phyloP scores from a whole-genome alignment of 2,797 vertebrate genomes.

The Siniperca scherzeri region DNA sequence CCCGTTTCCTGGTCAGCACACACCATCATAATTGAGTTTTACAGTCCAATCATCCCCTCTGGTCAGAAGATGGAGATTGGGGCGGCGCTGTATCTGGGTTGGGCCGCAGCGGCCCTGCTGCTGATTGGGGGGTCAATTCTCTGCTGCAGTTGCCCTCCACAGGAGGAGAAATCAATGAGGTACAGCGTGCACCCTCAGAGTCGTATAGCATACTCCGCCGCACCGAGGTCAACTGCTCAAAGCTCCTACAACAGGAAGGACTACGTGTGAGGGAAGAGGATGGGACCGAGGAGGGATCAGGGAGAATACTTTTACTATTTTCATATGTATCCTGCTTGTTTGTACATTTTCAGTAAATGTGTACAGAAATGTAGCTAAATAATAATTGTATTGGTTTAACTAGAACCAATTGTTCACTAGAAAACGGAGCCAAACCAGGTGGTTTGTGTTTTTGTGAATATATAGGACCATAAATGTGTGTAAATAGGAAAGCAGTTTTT shows the following conservation, averaged over 20 bases:
- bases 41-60: constrained; percentile 85
- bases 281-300: neutral
- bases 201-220: constrained; percentile 88
- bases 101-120: constrained; percentile 89
- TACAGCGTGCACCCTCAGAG: constrained; percentile 73
- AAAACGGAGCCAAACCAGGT: neutral
- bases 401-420: neutral
- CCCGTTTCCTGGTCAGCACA: constrained; percentile 95
- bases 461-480: constrained; percentile 16
- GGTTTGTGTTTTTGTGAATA: neutral
- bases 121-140: constrained; percentile 91
- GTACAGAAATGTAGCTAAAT: constrained; percentile 15
- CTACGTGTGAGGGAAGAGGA: constrained; percentile 87
- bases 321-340: constrained; percentile 14
- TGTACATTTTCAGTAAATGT: constrained; percentile 22
- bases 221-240: constrained; percentile 86
- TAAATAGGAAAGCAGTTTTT: constrained; percentile 13
- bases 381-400: constrained; percentile 9
- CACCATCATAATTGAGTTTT: constrained; percentile 92
- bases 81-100: constrained; percentile 91
- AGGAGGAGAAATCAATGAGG: constrained; percentile 82
- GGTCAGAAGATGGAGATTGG: constrained; percentile 94
- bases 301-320: neutral
- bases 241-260: constrained; percentile 93
- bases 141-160: constrained; percentile 94